Base-by-base conservation (phyloP, 2,888 invertebrate genomes). In the Siphonodentalium dalli region DNA sequence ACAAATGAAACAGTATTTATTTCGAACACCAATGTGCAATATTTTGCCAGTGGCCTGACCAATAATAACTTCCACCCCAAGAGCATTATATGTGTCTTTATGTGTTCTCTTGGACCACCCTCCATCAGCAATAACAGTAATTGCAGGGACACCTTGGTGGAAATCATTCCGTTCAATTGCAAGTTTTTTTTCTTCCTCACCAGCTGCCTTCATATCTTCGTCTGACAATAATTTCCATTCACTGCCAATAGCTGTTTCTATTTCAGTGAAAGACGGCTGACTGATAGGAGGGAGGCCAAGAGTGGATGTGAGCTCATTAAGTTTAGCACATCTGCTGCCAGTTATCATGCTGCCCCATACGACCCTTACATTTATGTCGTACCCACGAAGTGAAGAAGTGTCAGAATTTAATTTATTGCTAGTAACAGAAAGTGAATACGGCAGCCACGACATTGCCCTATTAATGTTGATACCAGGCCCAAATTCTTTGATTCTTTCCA, bases 11-110 rank as follows among this genome's bases (percentile, higher is more conserved):
- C 44, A 58, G 8, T 50, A 20, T 18, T 53, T 53, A 26, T 57
- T 57, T 13, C 44, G 18, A 7, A 54, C 39, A 21, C 47, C 58
- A 13, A 54, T 34, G 27, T 55, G 37, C 7, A 52, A 31, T 15
- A 48, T 13, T 11, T 51, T 59, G 29, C 37, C 24, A 7, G 41
- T 54, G 13, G 23, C 40, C 13, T 43, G 40, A 8, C 51, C 55
- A 38, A 41, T 49, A 20, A 59, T 49, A 1, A 55, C 45, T 29
- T 15, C 52, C n/a, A 59, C 55, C n/a, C 52, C 48, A 15, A 35
- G 5, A 11, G 58, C 50, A 54, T 50, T 54, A 23, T 50, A 54
- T 1, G 52, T 44, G 38, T 59, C 55, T 29, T 56, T 59, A 18
- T 56, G 55, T 2, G 40, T 49, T 13, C 52, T 9, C 26, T 59